Base-by-base conservation (phyloP, 1,140 invertebrate species). In the Lepidurus arcticus region DNA sequence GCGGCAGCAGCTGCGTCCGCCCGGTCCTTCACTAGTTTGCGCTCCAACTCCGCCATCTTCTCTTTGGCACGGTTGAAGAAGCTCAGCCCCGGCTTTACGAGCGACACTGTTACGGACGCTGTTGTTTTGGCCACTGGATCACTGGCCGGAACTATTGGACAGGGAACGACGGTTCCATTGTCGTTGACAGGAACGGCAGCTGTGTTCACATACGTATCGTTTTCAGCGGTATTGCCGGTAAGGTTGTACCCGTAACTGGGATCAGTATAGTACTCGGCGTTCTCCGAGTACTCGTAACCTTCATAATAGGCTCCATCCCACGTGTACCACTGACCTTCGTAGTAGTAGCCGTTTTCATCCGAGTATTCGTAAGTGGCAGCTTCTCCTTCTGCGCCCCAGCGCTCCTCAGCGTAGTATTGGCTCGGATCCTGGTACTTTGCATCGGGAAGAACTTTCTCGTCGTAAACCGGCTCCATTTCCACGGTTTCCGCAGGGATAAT, bases 251-350 rank as follows among this genome's bases (percentile, higher is more conserved):
- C 53, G 53, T 65, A 65, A 4, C 21, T 65, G 53, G 53, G 53
- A 65, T 65, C 53, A 21, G 16, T 65, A 21, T n/a, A 65, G 13
- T 65, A 65, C 21, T 65, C 53, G 21, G 16, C n/a, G 21, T 65
- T 65, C 16, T 65, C 53, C 5, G 9, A 13, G 53, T 65, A 65
- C 21, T 82, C 80, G 80, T 84, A 84, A 21, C 81, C 80, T 73
- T 82, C 82, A 21, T 79, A 75, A 44, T 85, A 85, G 26, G 84
- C 75, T 26, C 44, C 76, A n/a, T 78, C 77, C 76, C 77, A 80
- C 26, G 80, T 42, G 53, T 80, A 77, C 76, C 80, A 81, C 80
- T 78, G 79, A 3, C 43, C 80, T 24, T 79, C 75, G 42, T 80
- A 79, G 9, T 79, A 78, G 75, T 78, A 80, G 75, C 77, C 80